Evolutionary conservation across 1,140 invertebrate species (phyloP), one percentile per base, ranked within the genome.

Genomic region (Orius insidiosus): DNA sequence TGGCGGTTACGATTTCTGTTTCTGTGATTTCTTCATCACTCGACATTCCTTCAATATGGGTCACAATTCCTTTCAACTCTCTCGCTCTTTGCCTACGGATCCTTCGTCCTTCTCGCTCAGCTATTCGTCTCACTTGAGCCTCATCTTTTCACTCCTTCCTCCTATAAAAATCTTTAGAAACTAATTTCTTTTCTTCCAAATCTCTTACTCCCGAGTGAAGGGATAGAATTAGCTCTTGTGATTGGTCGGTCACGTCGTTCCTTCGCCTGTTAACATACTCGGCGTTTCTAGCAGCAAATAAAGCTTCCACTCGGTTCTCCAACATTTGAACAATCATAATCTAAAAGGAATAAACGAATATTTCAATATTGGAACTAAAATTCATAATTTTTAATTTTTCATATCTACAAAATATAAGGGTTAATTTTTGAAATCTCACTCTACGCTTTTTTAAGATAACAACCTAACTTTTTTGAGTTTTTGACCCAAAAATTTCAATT

Each of bases 11-110:
- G 54, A 78, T 71, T 55, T 85, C 81, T 54, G 80, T 77, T 61
- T 86, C 85, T 1, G 82, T 81, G 57, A 93, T 78, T 66, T 96
- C 90, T 60, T 97, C 90, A 64, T 97, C 93, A 56, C 87, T 92
- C n/a, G 88, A 94, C 72, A 94, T 80, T 1, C 92, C 92, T 61
- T 97, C 90, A 47, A 85, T 74, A 59, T 95, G 92, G 31, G 72
- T 68, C n/a, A 62, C 56, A 15, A 65, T 59, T 11, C 60, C 59
- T 48, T 65, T 63, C 10, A 58, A 50, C 61, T 85, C 80, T 51
- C 85, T 65, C 3, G 70, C 72, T 59, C 80, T 69, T 52, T 86
- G 67, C 24, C 86, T 64, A 52, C 85, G 67, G 14, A 80, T 83
- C 54, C 86, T 68, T 56, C 89, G 67, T 6, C 87, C n/a, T n/a